Evolutionary conservation across 2,113 vertebrate species (phyloP).

Genomic region (Phodopus roborovskii): DNA sequence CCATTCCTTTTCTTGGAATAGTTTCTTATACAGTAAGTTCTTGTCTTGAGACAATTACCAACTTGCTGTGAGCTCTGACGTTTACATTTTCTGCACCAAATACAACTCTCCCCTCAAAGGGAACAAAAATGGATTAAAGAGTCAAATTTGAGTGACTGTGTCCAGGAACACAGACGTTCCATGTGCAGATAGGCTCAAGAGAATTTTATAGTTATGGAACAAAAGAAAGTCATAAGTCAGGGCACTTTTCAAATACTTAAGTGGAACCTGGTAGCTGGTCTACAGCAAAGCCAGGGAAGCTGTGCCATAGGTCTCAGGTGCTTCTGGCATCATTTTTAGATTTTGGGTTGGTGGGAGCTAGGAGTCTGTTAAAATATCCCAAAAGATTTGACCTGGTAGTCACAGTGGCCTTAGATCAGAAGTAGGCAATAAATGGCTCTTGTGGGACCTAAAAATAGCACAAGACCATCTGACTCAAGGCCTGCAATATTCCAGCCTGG

Average conservation of each 20-base stretch:
- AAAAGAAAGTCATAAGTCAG: neutral
- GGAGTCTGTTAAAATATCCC: neutral
- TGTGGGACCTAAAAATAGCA: neutral
- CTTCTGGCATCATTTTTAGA: neutral
- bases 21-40: neutral
- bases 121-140: neutral
- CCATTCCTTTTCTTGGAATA: neutral
- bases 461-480: neutral
- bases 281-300: neutral
- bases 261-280: neutral
- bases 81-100: neutral
- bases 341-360: neutral
- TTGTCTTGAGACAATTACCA: constrained; percentile 8
- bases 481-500: neutral
- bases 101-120: neutral
- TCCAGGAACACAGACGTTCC: neutral
- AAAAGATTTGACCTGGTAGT: neutral
- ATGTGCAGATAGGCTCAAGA: neutral
- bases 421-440: neutral
- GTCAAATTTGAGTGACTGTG: neutral
- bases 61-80: neutral
- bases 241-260: neutral
- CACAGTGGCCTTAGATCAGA: neutral
- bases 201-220: neutral
- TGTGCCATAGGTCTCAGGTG: too few relatives aligned